Percentiles rank a stretch among this genome's conserved stretches.
Evolutionary conservation across 2,888 invertebrate species (phyloP).

Genomic region (Caenorhabditis afra): DNA sequence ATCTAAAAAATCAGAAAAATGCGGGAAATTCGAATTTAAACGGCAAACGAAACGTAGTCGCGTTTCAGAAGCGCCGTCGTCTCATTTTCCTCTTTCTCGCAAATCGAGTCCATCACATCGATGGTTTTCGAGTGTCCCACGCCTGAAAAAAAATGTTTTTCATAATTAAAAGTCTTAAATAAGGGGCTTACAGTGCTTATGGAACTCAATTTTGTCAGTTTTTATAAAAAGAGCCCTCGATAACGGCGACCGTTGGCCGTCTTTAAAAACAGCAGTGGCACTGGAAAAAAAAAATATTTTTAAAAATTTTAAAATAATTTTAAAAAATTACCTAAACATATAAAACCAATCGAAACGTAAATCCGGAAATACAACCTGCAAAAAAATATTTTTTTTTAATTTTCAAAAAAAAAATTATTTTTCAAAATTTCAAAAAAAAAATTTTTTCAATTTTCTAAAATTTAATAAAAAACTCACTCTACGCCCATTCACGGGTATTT

Average conservation of each 20-base stretch:
- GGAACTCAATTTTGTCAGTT: slow-evolving; percentile 79
- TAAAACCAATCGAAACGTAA: slow-evolving; percentile 80
- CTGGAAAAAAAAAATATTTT: slow-evolving; percentile 42
- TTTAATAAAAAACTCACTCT: slow-evolving; percentile 32
- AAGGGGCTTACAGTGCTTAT: slow-evolving; percentile 70
- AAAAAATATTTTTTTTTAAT: not conserved
- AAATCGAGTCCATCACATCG: slow-evolving; percentile 79
- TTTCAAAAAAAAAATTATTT: not conserved
- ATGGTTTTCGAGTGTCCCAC: slow-evolving; percentile 79
- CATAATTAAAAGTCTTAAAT: slow-evolving; percentile 5
- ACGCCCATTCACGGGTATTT: slow-evolving; percentile 76
- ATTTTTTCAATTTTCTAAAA: no score
- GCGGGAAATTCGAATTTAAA: slow-evolving; percentile 17
- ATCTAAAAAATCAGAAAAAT: slow-evolving; percentile 3
- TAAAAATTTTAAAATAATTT: not conserved
- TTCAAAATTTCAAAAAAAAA: not conserved
- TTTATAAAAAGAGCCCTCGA: slow-evolving; percentile 78
- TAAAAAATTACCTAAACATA: slow-evolving; percentile 65
- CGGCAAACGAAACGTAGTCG: slow-evolving; percentile 78
- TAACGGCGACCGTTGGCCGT: slow-evolving; percentile 77
- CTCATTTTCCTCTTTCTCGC: slow-evolving; percentile 74
- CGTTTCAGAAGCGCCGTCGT: slow-evolving; percentile 74
- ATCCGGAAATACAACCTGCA: slow-evolving; percentile 78
- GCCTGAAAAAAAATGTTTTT: slow-evolving; percentile 68
- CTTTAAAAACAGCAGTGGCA: slow-evolving; percentile 77